A percentile compares a stretch with the other conserved stretches of the same genome.
phyloP scores from a whole-genome alignment of 2,113 vertebrate genomes.

The Cranoglanis bouderius region DNA sequence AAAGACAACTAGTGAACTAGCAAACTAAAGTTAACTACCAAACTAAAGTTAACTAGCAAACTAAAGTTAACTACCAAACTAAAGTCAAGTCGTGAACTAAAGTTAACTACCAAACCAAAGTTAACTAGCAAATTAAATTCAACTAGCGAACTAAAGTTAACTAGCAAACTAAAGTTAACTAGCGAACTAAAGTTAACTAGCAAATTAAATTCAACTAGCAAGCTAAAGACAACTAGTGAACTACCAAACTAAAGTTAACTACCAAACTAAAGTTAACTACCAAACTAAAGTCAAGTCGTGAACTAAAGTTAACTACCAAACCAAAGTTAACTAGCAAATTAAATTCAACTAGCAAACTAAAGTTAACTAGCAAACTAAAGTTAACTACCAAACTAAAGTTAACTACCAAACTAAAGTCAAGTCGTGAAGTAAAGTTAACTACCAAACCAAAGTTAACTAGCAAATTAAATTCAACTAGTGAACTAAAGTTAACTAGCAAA shows the following conservation, averaged over 20 bases:
- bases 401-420: background rate
- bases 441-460: background rate
- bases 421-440: background rate
- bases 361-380: background rate
- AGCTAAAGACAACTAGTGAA: background rate
- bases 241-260: background rate
- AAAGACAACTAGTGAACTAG: background rate
- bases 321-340: background rate
- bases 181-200: background rate
- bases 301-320: background rate
- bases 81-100: background rate
- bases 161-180: background rate
- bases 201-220: background rate
- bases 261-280: background rate
- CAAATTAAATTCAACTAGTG: background rate
- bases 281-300: background rate
- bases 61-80: background rate
- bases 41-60: background rate
- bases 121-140: too few relatives aligned
- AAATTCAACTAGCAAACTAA: background rate
- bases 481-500: background rate
- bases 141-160: background rate
- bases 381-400: background rate
- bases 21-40: background rate
- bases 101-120: background rate